Conservation (phyloP, 2,113 vertebrate genomes). For the Vombatus ursinus region DNA sequence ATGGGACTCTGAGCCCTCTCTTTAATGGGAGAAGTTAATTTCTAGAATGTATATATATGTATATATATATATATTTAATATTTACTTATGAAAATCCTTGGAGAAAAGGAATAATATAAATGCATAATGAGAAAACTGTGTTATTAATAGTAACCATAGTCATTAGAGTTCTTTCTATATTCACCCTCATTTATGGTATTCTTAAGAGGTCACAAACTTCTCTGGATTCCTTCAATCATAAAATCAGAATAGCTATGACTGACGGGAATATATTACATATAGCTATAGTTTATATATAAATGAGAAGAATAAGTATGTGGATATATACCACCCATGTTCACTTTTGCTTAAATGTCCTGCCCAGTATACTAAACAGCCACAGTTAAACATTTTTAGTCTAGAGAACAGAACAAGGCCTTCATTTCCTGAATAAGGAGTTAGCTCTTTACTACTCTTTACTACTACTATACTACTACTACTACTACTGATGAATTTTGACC, state of each 20-base stretch:
- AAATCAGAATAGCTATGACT: background rate
- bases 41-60: rapidly evolving
- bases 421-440: background rate
- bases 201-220: background rate
- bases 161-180: rapidly evolving
- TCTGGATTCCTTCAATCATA: background rate
- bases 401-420: too few relatives aligned
- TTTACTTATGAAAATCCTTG: rapidly evolving
- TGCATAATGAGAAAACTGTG: rapidly evolving
- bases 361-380: background rate
- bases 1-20: rapidly evolving
- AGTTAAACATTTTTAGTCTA: background rate
- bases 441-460: background rate
- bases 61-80: rapidly evolving
- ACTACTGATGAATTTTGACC: background rate
- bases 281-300: background rate
- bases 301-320: background rate
- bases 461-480: background rate
- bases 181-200: background rate
- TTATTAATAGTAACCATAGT: rapidly evolving
- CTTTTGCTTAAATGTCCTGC: background rate
- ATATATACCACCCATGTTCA: rapidly evolving
- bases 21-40: too few relatives aligned
- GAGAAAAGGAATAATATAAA: background rate
- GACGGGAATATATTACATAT: background rate